phyloP scores from a whole-genome alignment of 2,888 invertebrate species.

The Ypsolopha scabrella region DNA sequence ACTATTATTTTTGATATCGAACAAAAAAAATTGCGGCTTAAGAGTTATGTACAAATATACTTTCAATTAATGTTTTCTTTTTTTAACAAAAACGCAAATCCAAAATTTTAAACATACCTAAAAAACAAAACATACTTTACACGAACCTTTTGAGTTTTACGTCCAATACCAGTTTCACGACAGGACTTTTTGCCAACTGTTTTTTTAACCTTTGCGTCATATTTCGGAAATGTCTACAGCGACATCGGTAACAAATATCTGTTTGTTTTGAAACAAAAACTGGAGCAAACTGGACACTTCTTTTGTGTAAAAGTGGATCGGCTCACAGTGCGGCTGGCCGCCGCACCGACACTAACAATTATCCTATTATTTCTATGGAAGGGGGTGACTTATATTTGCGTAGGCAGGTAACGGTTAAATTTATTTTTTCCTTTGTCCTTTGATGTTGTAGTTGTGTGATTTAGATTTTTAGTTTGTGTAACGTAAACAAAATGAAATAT shows the following conservation, averaged over 20 bases:
- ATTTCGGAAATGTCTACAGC: constrained; percentile 16
- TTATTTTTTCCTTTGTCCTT: too few relatives aligned
- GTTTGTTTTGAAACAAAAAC: constrained; percentile 45
- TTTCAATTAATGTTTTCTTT: too few relatives aligned
- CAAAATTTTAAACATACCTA: background rate
- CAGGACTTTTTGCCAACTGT: constrained; percentile 37
- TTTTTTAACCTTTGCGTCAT: constrained; percentile 32
- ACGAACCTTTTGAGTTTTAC: too few relatives aligned
- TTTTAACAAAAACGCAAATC: too few relatives aligned
- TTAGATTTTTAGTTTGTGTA: too few relatives aligned
- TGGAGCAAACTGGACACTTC: constrained; percentile 30
- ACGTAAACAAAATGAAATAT: too few relatives aligned
- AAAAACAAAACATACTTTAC: too few relatives aligned
- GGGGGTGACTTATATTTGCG: constrained; percentile 18
- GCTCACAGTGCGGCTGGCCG: constrained; percentile 1
- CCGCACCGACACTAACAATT: background rate
- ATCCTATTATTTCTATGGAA: background rate
- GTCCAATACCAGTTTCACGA: constrained; percentile 22
- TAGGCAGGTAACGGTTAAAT: constrained; percentile 13
- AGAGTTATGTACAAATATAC: background rate
- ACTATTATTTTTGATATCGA: background rate
- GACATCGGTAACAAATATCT: constrained; percentile 17
- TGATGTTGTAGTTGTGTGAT: too few relatives aligned
- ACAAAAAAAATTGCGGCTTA: background rate
- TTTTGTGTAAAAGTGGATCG: constrained; percentile 20